phyloP scores from a whole-genome alignment of 2,113 vertebrate genomes.

The Isichthys henryi region DNA sequence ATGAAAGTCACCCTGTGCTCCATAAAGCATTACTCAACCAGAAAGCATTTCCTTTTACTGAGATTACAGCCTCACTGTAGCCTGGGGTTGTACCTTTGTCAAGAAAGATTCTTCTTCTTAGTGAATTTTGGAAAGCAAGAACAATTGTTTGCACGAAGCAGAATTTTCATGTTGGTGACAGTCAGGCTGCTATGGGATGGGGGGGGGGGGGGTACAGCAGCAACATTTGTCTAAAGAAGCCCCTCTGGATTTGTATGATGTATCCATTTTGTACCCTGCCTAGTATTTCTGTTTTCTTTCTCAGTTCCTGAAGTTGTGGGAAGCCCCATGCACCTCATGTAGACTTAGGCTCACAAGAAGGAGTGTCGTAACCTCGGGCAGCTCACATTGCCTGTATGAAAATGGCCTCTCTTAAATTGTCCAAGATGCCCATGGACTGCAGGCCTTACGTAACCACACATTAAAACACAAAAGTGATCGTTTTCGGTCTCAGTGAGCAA shows the following conservation, averaged over 20 bases:
- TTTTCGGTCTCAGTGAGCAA: neutral
- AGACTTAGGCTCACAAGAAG: neutral
- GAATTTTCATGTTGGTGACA: neutral
- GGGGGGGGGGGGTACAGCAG: neutral
- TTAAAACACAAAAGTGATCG: neutral
- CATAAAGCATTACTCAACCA: neutral
- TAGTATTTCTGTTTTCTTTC: neutral
- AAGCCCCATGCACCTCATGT: neutral
- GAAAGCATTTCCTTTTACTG: neutral
- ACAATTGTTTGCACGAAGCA: neutral
- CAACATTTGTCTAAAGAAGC: neutral
- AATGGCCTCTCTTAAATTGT: neutral
- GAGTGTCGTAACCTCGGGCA: neutral
- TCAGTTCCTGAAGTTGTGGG: neutral
- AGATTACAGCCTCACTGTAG: neutral
- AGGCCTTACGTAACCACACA: neutral
- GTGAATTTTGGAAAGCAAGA: neutral
- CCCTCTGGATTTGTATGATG: neutral
- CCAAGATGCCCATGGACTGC: neutral
- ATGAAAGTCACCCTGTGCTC: neutral
- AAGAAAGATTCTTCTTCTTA: neutral
- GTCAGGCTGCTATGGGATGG: neutral
- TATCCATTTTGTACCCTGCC: neutral
- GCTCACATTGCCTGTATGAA: neutral
- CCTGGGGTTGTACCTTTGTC: slow-evolving; percentile 3